Evolutionary conservation across 2,797 vertebrate species (phyloP).

Genomic region (Enteromius viviparus): DNA sequence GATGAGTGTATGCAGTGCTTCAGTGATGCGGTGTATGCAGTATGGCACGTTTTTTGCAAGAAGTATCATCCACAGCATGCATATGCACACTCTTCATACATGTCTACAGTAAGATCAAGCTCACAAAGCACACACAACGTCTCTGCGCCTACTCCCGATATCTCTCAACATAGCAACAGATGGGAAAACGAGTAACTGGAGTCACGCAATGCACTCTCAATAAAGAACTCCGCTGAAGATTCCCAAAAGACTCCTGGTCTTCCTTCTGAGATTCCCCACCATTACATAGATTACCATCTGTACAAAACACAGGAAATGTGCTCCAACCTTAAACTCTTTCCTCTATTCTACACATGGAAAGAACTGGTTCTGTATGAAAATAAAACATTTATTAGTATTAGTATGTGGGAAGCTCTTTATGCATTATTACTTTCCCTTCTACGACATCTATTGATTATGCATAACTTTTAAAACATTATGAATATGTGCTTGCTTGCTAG

Average conservation of each 20-base stretch:
- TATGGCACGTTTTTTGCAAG: not conserved
- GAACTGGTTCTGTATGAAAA: not conserved
- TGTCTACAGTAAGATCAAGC: not conserved
- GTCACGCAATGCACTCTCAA: too few relatives aligned
- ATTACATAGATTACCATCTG: slow-evolving; percentile 1
- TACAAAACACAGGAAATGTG: not conserved
- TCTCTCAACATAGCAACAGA: not conserved
- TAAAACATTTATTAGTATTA: not conserved
- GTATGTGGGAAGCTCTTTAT: not conserved
- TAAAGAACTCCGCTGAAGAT: too few relatives aligned
- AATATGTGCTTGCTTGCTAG: not conserved
- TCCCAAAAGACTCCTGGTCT: too few relatives aligned
- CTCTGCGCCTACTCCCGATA: not conserved
- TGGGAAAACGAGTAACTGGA: not conserved
- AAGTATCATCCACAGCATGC: not conserved
- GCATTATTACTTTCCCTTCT: not conserved
- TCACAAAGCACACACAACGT: not conserved
- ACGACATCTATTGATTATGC: not conserved
- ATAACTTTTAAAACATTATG: not conserved
- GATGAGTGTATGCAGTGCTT: not conserved
- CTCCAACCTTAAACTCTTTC: not conserved
- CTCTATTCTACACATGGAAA: not conserved
- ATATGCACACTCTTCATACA: not conserved
- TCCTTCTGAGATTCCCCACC: too few relatives aligned
- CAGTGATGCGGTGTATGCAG: not conserved